Base-by-base conservation (phyloP, 2,797 vertebrate genomes). In the Chiroxiphia lanceolata region DNA sequence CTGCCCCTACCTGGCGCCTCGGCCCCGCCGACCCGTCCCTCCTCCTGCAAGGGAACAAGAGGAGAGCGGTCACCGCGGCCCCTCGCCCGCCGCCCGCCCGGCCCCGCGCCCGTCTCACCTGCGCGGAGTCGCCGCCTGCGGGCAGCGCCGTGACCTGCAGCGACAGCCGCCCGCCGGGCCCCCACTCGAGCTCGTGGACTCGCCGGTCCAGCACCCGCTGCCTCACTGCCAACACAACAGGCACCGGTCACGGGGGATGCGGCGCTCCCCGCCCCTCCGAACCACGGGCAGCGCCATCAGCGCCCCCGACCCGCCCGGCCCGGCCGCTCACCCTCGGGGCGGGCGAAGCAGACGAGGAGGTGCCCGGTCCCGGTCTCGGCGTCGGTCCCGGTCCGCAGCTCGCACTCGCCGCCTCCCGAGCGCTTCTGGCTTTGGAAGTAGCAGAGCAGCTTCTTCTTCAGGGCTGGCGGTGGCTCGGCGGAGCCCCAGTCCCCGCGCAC, bases 321-420 rank as follows among this genome's bases (percentile, higher is more conserved):
- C 8, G 2, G 40, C 60, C 65, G 31, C n/a, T 38, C 91, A 94
- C 95, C 91, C 33, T 94, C 82, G 13, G 78, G 86, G 0, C 4
- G 16, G 10, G 21, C 44, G 84, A 97, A 98, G 80, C 91, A 87
- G 44, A 97, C 74, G 14, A 93, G 57, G 54, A 98, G 59, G 10
- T 53, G 38, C 9, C 94, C 95, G 1, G 36, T 5, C 1, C 3
- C 44, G 65, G 29, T 33, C 14, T 21, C 44, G 45, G 61, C 26
- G 2, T 36, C 61, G 22, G 3, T 29, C 15, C 38, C 68, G 31
- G 3, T 10, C 23, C 12, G 68, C 56, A 98, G 88, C 63, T 97
- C 89, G 45, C 98, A 98, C 85, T 98, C 97, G 9, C 98, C 98
- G 42, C 98, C 98, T 11, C 97, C 97, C 3, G 98, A 98, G n/a